Evolutionary conservation across 2,797 vertebrate genomes (phyloP).

Genomic region (Euphonia xanthogaster): DNA sequence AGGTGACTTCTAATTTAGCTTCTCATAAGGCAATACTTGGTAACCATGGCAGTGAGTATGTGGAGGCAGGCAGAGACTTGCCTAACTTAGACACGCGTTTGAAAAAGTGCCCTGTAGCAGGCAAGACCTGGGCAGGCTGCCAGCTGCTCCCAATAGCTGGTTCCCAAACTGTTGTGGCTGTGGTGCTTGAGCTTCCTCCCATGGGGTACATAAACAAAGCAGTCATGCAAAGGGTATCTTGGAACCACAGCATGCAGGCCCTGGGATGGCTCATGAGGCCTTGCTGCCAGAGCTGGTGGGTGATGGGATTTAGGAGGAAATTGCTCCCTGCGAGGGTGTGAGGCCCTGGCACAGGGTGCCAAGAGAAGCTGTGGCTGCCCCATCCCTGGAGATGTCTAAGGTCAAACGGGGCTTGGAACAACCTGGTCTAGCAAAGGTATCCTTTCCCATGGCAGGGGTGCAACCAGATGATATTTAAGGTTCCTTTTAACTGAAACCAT

Average conservation of each 20-base stretch:
- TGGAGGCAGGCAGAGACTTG: not conserved
- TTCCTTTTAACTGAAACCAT: not conserved
- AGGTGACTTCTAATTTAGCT: not conserved
- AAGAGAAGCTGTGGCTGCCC: not conserved
- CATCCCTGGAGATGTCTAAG: not conserved
- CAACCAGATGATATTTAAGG: not conserved
- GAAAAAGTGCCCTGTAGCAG: not conserved
- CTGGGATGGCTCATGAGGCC: not conserved
- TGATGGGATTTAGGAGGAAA: not conserved
- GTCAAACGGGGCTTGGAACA: fast-evolving
- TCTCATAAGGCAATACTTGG: not conserved
- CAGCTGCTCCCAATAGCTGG: not conserved
- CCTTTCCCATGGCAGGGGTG: too few species aligned
- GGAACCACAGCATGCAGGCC: not conserved
- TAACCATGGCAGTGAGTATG: not conserved
- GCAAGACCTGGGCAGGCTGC: not conserved
- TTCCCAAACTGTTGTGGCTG: not conserved
- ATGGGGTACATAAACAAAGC: not conserved
- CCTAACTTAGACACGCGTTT: fast-evolving
- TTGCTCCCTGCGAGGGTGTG: not conserved
- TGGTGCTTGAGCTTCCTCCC: not conserved
- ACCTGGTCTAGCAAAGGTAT: not conserved
- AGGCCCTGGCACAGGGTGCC: not conserved
- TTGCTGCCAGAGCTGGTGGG: not conserved
- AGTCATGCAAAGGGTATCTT: not conserved